Base-by-base conservation (phyloP, 2,797 vertebrate genomes). In the Eospalax fontanierii region DNA sequence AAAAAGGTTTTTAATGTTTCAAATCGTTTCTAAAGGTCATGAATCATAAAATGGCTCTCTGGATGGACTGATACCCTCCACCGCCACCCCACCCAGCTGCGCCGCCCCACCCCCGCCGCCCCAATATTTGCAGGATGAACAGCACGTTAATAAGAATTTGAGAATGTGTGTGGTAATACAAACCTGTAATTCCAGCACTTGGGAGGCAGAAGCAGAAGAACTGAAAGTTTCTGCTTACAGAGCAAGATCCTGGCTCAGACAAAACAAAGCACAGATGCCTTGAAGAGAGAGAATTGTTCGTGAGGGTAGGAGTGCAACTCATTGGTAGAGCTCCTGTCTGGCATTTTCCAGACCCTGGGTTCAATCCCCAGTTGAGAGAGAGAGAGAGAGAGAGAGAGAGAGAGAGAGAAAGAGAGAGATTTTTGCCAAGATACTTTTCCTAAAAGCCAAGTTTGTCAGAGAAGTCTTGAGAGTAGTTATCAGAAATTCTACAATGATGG, bases 21-120 rank as follows among this genome's bases (percentile, higher is more conserved):
- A 87, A 80, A 96, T 93, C 18, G 68, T 85, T 96, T 89, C 87
- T 38, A 78, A 89, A 89, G 68, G 50, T 3, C 40, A 73, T 38
- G 84, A 91, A 81, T 93, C 40, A 15, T 91, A 65, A 80, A 63
- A 54, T 54, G 50, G 8, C 50, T 54, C 50, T 54, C 46, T n/a
- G n/a, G n/a, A n/a, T 46, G 46, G 46, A 46, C 26, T 63, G 26
- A 0, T 70, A 35, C 54, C 65, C 70, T 28, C 40, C 22, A 6
- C 54, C 22, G 3, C 4, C 46, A 46, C 46, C n/a, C n/a, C n/a
- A n/a, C n/a, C n/a, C n/a, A n/a, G n/a, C n/a, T n/a, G n/a, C n/a
- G n/a, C n/a, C n/a, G n/a, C 22, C 66, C 26, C 28, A 40, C 21
- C 26, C 11, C n/a, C 50, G 40, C 50, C 50, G 40, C 22, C 24